Evolutionary conservation across 2,888 invertebrate species (phyloP).

Genomic region (Dynastes grantii): DNA sequence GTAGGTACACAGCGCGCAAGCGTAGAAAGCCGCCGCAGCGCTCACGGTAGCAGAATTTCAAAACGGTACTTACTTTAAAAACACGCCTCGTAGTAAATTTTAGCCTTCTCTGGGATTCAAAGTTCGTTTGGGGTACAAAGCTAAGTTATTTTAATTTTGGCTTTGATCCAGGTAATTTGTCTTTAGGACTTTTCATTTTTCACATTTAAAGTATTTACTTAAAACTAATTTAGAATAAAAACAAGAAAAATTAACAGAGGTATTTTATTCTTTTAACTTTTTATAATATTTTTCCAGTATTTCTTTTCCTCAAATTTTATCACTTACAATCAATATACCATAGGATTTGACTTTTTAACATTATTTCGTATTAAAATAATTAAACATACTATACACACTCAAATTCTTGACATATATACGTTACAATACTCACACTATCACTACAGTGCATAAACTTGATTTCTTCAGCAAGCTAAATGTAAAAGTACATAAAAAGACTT

Average conservation of each 20-base stretch:
- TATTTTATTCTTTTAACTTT: slow-evolving; percentile 66
- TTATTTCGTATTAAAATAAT: slow-evolving; percentile 57
- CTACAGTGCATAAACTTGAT: slow-evolving; percentile 48
- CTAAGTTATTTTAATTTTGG: too few relatives aligned
- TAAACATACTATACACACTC: slow-evolving; percentile 57
- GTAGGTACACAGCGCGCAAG: too few relatives aligned
- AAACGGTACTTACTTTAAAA: too few relatives aligned
- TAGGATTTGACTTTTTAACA: slow-evolving; percentile 57
- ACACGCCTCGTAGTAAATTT: too few relatives aligned
- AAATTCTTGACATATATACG: slow-evolving; percentile 57
- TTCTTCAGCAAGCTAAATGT: slow-evolving; percentile 49
- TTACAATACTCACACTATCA: slow-evolving; percentile 57
- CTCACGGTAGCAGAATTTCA: too few relatives aligned
- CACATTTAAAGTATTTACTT: too few relatives aligned
- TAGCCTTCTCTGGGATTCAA: too few relatives aligned
- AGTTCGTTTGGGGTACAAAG: too few relatives aligned
- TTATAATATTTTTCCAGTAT: slow-evolving; percentile 64
- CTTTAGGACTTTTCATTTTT: too few relatives aligned
- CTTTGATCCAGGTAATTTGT: too few relatives aligned
- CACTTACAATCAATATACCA: slow-evolving; percentile 60
- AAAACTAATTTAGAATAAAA: slow-evolving; percentile 27
- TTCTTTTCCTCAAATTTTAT: slow-evolving; percentile 54
- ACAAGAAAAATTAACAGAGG: slow-evolving; percentile 62
- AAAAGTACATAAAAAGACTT: slow-evolving; percentile 39
- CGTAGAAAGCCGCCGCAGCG: too few relatives aligned